Evolutionary conservation across 2,113 vertebrate species (phyloP), one percentile per base, ranked within the genome.

Genomic region (Donacobius atricapilla): DNA sequence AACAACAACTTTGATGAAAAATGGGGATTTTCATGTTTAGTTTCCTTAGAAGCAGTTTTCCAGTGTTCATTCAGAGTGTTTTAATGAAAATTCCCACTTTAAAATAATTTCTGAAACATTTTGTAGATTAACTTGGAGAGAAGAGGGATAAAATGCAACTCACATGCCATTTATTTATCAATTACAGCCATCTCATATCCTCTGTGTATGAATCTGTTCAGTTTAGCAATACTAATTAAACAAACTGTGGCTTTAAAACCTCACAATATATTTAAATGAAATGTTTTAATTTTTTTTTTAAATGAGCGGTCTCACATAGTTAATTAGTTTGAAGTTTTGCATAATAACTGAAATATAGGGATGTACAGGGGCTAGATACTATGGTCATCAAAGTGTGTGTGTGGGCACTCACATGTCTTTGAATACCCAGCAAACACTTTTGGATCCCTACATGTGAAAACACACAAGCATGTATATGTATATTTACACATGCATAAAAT

Each of bases 211-310:
- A 89, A 82, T 87, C 88, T 71, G 33, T 56, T 57, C 64, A 48
- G 53, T 87, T 93, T 56, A 89, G 68, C 44, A 35, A 28, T 33
- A 31, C 25, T 21, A 60, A 81, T 93, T 88, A 86, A 93, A 58
- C 15, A 80, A 95, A 88, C 78, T 17, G 35, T 64, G 42, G 16
- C 50, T 79, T 94, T 88, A 91, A 83, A 63, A 19, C 77, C 56
- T 93, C 57, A 60, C 50, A 70, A 85, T 53, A n/a, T 78, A 51
- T 95, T 93, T 91, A 50, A 48, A 90, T 56, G 9, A 90, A 96
- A 76, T 89, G 3, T 58, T 47, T 88, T 94, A 69, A 57, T 28
- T 1, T 7, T 3, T 56, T 37, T 63, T 83, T 83, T 66, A 33
- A 44, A 92, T 50, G 35, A 83, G 73, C 23, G 10, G 33, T 69